Percentiles rank a stretch among this genome's conserved stretches.
Evolutionary conservation across 2,113 vertebrate genomes (phyloP).

Genomic region (Calonectris borealis): DNA sequence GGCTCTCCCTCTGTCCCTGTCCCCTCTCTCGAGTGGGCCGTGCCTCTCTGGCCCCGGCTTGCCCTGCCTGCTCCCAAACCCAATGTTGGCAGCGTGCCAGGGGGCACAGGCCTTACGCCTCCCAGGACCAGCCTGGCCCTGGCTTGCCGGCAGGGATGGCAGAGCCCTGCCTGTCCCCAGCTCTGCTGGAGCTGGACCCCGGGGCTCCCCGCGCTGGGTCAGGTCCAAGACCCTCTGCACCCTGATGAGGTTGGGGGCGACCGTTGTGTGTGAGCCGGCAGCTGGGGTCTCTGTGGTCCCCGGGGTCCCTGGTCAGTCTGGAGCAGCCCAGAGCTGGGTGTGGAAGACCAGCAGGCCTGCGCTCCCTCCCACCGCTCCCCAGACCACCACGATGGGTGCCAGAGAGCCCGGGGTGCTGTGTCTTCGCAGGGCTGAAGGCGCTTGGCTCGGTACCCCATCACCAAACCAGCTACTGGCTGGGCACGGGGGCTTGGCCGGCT

Average conservation of each 20-base stretch:
- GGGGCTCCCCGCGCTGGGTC: accelerated
- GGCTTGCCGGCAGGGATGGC: not conserved
- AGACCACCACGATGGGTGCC: not conserved
- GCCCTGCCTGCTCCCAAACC: not conserved
- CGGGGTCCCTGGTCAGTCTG: not conserved
- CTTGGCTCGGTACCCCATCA: not conserved
- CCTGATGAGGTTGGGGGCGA: accelerated
- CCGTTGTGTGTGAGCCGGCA: not conserved
- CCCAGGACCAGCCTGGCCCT: not conserved
- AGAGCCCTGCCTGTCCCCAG: not conserved
- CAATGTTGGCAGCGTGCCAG: not conserved
- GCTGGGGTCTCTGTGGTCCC: not conserved
- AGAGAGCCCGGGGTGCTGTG: not conserved
- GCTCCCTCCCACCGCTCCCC: not conserved
- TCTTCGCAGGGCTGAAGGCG: not conserved
- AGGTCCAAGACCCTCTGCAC: not conserved
- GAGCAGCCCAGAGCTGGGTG: not conserved
- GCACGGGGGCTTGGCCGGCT: not conserved
- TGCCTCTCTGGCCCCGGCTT: not conserved
- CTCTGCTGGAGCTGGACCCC: not conserved
- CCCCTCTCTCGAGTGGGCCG: accelerated
- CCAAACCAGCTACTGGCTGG: not conserved
- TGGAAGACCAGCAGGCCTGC: not conserved
- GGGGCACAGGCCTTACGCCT: not conserved
- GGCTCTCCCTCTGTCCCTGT: not conserved